phyloP scores from a whole-genome alignment of 2,888 invertebrate genomes.

The Lasioglossum vierecki region DNA sequence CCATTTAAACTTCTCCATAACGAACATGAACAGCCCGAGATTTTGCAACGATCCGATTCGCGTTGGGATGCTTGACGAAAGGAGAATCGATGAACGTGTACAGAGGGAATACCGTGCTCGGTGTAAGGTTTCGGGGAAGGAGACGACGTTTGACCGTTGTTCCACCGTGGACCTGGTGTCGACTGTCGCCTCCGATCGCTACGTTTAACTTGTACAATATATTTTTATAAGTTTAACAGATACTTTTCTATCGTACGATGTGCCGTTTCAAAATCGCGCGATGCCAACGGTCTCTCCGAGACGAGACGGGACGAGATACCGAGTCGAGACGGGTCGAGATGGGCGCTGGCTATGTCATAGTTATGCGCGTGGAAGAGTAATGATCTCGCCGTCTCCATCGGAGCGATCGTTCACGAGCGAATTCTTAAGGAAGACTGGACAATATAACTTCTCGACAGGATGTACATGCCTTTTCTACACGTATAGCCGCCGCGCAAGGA shows the following conservation, averaged over 20 bases:
- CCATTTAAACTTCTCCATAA: not conserved
- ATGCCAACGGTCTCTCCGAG: constrained; percentile 7
- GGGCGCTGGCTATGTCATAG: not conserved
- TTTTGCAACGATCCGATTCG: not conserved
- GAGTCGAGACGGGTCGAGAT: not conserved
- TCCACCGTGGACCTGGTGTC: constrained; percentile 11
- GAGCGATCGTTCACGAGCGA: constrained; percentile 46
- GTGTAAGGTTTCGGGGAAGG: constrained; percentile 18
- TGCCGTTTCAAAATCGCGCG: constrained; percentile 33
- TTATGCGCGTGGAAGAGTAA: constrained; percentile 11
- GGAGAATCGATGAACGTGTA: not conserved
- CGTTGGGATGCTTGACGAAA: not conserved
- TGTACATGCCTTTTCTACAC: constrained; percentile 56
- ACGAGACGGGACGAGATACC: not conserved
- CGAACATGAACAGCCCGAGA: not conserved
- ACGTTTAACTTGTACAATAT: constrained; percentile 68
- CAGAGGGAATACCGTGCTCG: constrained; percentile 6
- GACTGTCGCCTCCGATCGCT: constrained; percentile 34
- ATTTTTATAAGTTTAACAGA: constrained; percentile 67
- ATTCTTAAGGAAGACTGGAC: constrained; percentile 65
- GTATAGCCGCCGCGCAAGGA: constrained; percentile 41
- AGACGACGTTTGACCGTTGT: constrained; percentile 18
- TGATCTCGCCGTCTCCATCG: not conserved
- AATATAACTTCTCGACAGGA: constrained; percentile 56
- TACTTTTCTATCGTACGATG: constrained; percentile 49